Conservation (phyloP, 2,113 vertebrate species). For the Scomber japonicus region DNA sequence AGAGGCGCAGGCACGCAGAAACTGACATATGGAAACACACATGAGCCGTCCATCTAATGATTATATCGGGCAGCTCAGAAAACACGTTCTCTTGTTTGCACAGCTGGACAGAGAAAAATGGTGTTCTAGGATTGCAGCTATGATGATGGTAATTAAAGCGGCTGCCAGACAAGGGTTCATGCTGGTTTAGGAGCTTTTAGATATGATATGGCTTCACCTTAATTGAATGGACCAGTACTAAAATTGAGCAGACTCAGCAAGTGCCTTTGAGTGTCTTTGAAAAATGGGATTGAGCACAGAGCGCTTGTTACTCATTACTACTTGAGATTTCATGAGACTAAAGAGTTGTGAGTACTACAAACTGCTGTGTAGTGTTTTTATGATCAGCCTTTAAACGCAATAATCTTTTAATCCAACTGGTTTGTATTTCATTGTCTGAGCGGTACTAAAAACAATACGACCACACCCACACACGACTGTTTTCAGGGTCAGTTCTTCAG, state of each 20-base stretch:
- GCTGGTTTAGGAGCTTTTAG: background rate
- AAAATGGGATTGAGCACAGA: background rate
- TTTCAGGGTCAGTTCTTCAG: no score
- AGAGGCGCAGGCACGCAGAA: constrained; percentile 11
- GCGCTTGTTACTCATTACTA: no score
- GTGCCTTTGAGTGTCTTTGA: background rate
- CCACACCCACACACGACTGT: no score
- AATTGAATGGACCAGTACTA: no score
- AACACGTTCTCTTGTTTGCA: constrained; percentile 50
- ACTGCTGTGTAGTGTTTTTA: no score
- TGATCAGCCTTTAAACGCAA: no score
- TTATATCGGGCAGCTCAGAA: background rate
- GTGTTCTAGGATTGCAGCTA: constrained; percentile 19
- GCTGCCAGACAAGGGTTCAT: constrained; percentile 9
- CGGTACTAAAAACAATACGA: no score
- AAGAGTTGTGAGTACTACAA: no score
- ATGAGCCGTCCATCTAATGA: background rate
- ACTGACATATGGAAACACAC: constrained; percentile 16
- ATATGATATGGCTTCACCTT: background rate
- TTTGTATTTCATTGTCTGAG: no score
- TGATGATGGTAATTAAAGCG: constrained; percentile 1
- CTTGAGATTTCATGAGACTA: no score
- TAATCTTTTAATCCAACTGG: no score
- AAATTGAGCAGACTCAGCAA: background rate
- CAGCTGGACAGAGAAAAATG: constrained; percentile 62